Percentiles rank a stretch among this genome's conserved stretches.
phyloP scores from a whole-genome alignment of 2,113 vertebrate species.

The Daphoenositta chrysoptera region DNA sequence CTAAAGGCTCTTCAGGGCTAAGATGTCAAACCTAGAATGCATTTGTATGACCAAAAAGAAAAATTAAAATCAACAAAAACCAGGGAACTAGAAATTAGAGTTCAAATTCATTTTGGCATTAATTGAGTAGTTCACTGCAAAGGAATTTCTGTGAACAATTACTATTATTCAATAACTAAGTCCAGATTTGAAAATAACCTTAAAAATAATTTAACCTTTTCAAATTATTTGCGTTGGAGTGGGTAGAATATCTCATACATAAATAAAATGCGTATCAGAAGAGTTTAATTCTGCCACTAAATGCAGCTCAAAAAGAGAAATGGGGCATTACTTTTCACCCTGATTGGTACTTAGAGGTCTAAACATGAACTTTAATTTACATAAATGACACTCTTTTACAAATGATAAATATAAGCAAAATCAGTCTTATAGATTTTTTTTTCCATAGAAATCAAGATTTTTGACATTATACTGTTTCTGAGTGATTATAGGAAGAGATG shows the following conservation, averaged over 20 bases:
- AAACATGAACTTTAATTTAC: not conserved
- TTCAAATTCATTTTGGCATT: not conserved
- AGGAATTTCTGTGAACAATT: not conserved
- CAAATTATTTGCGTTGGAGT: not conserved
- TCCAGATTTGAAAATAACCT: not conserved
- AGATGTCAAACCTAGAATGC: conserved; percentile 41
- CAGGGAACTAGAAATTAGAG: not conserved
- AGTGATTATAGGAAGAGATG: not conserved
- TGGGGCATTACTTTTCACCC: not conserved
- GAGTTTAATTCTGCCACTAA: not conserved
- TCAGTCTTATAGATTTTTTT: not conserved
- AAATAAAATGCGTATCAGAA: not conserved
- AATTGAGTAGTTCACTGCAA: not conserved
- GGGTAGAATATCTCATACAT: not conserved
- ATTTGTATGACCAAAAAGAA: not conserved
- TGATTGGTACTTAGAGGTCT: not conserved
- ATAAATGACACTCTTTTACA: not conserved
- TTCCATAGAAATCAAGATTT: not conserved
- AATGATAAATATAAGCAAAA: not conserved
- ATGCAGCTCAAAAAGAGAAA: not conserved
- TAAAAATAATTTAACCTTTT: not conserved
- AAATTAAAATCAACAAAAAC: not conserved
- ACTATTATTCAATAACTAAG: not conserved
- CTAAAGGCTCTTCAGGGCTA: not conserved
- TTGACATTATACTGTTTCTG: not conserved